Conservation (phyloP, 2,888 invertebrate genomes). For the Oeneis ivallda region DNA sequence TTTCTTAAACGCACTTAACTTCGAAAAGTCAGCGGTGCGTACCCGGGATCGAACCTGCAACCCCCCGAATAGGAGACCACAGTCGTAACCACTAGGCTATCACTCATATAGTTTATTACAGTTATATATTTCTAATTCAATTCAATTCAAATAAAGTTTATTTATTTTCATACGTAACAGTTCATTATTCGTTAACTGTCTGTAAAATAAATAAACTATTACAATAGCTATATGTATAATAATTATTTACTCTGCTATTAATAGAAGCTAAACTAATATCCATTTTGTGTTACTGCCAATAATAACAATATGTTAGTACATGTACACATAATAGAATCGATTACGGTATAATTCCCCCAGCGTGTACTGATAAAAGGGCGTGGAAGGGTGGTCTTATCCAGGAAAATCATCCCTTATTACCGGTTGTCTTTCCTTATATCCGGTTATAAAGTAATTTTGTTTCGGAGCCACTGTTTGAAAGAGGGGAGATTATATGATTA, state of each 20-base stretch:
- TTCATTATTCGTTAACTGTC: no score
- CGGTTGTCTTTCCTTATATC: slow-evolving; percentile 14
- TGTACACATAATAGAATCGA: neutral
- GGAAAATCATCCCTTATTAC: slow-evolving; percentile 24
- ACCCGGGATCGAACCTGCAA: no score
- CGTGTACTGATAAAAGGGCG: neutral
- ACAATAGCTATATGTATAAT: neutral
- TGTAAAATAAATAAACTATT: no score
- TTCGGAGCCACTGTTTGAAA: slow-evolving; percentile 11
- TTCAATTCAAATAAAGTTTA: no score
- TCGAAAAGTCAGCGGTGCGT: no score
- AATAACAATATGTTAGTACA: neutral
- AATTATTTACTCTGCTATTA: neutral
- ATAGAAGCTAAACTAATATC: neutral
- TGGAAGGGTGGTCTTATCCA: neutral
- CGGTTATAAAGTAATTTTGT: slow-evolving; percentile 12
- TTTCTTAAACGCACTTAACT: no score
- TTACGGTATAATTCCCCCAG: neutral
- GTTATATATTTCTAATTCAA: no score
- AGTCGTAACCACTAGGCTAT: no score
- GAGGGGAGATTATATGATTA: neutral
- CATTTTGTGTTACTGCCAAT: neutral
- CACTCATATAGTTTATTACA: no score
- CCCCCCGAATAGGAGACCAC: no score
- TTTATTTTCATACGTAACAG: no score